Conservation (phyloP, 2,797 vertebrate genomes). For the Chiroxiphia lanceolata region DNA sequence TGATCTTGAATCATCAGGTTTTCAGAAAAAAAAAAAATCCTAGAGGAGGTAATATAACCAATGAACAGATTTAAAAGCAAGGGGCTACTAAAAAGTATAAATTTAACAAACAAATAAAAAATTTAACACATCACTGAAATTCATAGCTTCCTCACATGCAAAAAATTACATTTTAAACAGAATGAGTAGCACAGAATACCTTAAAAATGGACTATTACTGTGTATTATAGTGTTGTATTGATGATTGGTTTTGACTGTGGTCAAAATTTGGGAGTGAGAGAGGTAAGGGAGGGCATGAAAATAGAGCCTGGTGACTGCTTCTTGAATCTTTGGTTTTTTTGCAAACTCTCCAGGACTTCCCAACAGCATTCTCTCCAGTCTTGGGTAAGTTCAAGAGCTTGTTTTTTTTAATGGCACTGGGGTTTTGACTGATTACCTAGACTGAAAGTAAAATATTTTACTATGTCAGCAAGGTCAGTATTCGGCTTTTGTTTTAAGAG, state of each 20-base stretch:
- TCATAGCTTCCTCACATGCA: neutral
- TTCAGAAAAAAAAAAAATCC: neutral
- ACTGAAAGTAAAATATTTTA: neutral
- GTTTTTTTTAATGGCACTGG: neutral
- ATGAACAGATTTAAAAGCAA: neutral
- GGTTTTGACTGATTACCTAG: neutral
- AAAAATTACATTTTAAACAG: neutral
- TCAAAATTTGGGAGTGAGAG: neutral
- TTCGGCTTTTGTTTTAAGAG: neutral
- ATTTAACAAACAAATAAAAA: neutral
- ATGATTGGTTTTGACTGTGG: neutral
- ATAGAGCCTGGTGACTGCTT: neutral
- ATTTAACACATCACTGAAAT: neutral
- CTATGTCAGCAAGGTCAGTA: neutral
- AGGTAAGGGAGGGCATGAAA: neutral
- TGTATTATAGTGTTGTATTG: neutral
- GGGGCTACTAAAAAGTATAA: neutral
- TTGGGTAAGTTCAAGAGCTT: neutral
- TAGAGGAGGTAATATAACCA: neutral
- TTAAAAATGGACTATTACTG: neutral
- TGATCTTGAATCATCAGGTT: neutral
- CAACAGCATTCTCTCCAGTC: neutral
- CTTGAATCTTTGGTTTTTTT: accelerated
- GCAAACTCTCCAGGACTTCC: neutral
- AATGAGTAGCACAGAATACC: neutral